phyloP scores from a whole-genome alignment of 1,140 invertebrate species.

The Orussus abietinus region DNA sequence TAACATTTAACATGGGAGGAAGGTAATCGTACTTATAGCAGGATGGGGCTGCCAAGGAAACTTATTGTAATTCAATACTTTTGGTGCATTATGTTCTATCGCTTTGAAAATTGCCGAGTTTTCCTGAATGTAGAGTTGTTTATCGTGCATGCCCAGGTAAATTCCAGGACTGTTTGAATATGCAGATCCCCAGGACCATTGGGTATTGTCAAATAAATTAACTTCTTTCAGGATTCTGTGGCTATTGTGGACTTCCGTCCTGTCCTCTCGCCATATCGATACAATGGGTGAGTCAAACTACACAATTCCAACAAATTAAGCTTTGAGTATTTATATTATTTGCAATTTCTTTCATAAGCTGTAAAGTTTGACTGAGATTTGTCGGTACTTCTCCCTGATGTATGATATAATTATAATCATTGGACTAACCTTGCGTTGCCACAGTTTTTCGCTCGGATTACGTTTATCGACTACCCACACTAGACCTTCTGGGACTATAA shows the following conservation, averaged over 20 bases:
- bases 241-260: slow-evolving; percentile 13
- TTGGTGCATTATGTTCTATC: slow-evolving; percentile 34
- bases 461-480: slow-evolving; percentile 61
- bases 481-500: slow-evolving; percentile 72
- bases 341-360: not conserved
- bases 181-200: slow-evolving; percentile 46
- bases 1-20: no score
- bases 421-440: slow-evolving; percentile 69
- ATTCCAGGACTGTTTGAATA: slow-evolving; percentile 59
- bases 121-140: slow-evolving; percentile 79
- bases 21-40: slow-evolving; percentile 47
- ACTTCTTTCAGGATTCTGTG: slow-evolving; percentile 62
- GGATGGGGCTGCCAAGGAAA: slow-evolving; percentile 71
- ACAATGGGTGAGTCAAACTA: slow-evolving; percentile 82
- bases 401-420: no score
- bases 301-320: slow-evolving; percentile 22
- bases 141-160: slow-evolving; percentile 83
- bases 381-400: no score
- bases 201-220: slow-evolving; percentile 68
- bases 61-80: slow-evolving; percentile 27
- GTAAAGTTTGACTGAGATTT: not conserved
- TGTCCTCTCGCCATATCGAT: slow-evolving; percentile 70
- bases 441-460: slow-evolving; percentile 57
- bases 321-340: not conserved
- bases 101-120: slow-evolving; percentile 49